Evolutionary conservation across 2,113 vertebrate species (phyloP), one percentile per base, ranked within the genome.

Genomic region (Malurus alboscapulatus): DNA sequence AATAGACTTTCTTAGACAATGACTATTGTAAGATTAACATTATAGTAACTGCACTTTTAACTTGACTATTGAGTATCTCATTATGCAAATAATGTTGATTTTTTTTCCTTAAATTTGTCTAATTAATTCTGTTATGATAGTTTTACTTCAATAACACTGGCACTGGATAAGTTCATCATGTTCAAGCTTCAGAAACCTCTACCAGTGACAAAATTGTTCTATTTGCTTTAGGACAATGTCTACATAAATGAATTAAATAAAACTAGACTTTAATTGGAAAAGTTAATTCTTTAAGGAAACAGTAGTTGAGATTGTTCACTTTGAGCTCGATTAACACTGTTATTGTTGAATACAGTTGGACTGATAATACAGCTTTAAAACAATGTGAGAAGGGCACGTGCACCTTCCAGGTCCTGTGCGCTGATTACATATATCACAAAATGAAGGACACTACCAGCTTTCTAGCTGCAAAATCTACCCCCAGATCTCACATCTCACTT

Each of bases 191-290:
- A 92, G 73, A 94, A 96, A 87, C 45, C 38, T 85, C 11, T 78
- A 95, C 91, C 1, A 0, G 74, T 92, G 88, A 95, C 62, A 95
- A 96, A 93, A 47, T 88, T 90, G 25, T 82, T 83, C 45, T 94
- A 29, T 96, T 97, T 95, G 44, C 22, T 96, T 86, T 92, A 84
- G 55, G 42, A 94, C 14, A 7, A 84, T 65, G 58, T 83, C 66
- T 92, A 69, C n/a, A 27, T 92, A 95, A 96, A 93, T 92, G 84
- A 55, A 73, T 48, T 88, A 96, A 94, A 88, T 53, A 88, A 96
- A 93, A 45, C 10, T 93, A 92, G 93, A 91, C 29, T 95, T 97
- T 95, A 95, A 95, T 92, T 95, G 83, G 58, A 96, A 95, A 96
- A 95, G 79, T 90, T 93, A 87, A 82, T 92, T 90, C 48, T 87